Base-by-base conservation (phyloP, 2,888 invertebrate genomes). In the Lasioglossum lativentre region DNA sequence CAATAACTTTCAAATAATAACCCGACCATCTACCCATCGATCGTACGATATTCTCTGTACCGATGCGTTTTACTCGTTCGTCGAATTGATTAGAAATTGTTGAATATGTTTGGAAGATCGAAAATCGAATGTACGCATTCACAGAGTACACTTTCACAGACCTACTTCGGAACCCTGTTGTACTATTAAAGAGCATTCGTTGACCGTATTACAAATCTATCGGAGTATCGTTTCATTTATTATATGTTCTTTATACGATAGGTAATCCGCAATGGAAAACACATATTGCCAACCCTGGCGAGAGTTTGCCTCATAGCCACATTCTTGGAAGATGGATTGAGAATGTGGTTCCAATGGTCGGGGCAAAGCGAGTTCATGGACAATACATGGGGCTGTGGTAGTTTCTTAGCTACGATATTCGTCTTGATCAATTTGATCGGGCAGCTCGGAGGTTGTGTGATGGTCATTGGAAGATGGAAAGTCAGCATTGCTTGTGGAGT, bases 331-430 rank as follows among this genome's bases (percentile, higher is more conserved):
- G 99, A 99, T 96, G 99, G 99, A 2, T 96, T 99, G 85, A 97
- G 99, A 86, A 99, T 99, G 99, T 99, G 99, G 98, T 98, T 98
- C 94, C 99, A 99, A 95, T 99, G 99, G 99, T 97, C 97, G 79
- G 99, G 99, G 94, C 99, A 99, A 95, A 96, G 99, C 70, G 99
- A 99, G 95, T 99, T 99, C 95, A 99, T 99, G 98, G 98, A 99
- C 95, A 97, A 98, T 96, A 98, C 98, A 23, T 99, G 99, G 99
- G 97, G 98, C 72, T 99, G 99, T 96, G 99, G 99, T 71, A 97
- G 97, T 93, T 97, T 99, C 95, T 95, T 99, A 86, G 99, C 99
- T 75, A 98, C 99, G 27, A 91, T 99, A 90, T 99, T 99, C 96
- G 99, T 99, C 86, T 96, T 99, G 85, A 95, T 99, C 93, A 99